A percentile compares a stretch with the other conserved stretches of the same genome.
phyloP scores from a whole-genome alignment of 1,140 invertebrate genomes.

The Drosophila chauvacae region DNA sequence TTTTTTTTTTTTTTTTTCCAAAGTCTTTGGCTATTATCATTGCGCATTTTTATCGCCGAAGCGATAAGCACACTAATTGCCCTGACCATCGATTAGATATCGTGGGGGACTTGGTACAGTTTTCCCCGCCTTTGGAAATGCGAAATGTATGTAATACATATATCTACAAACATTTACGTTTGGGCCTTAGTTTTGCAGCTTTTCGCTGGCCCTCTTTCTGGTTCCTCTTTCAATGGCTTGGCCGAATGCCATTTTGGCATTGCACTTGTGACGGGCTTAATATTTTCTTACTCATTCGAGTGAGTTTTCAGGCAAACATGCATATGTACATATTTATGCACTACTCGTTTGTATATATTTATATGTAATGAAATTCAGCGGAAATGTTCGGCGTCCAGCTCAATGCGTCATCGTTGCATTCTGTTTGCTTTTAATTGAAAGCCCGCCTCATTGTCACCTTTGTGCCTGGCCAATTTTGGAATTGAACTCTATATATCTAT shows the following conservation, averaged over 20 bases:
- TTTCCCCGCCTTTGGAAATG: conserved; percentile 2
- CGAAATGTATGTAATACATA: conserved; percentile 3
- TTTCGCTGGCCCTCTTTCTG: conserved; percentile 16
- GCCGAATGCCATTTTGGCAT: conserved; percentile 41
- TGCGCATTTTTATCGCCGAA: conserved; percentile 17
- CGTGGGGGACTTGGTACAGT: conserved; percentile 19
- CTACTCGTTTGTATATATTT: conserved; percentile 7
- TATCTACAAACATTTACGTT: background rate
- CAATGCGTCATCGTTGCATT: conserved; percentile 55
- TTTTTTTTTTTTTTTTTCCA: background rate
- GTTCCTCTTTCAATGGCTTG: conserved; percentile 23
- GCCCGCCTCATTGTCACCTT: conserved; percentile 55
- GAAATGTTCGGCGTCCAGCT: conserved; percentile 55
- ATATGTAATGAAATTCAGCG: conserved; percentile 71
- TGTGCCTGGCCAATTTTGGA: conserved; percentile 55
- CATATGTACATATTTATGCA: background rate
- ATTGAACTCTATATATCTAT: conserved; percentile 30
- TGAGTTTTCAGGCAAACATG: conserved; percentile 4
- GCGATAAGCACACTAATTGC: conserved; percentile 42
- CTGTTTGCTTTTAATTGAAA: conserved; percentile 46
- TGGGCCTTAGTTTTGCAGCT: conserved; percentile 15
- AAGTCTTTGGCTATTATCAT: conserved; percentile 11
- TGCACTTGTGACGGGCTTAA: conserved; percentile 29
- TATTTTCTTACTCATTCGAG: conserved; percentile 16
- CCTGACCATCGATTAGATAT: conserved; percentile 48